These are phyloP conservation scores for Dasypolia templi DNA, from an alignment of 2,888 invertebrate genomes.

Conservation along the genomic window DNA sequence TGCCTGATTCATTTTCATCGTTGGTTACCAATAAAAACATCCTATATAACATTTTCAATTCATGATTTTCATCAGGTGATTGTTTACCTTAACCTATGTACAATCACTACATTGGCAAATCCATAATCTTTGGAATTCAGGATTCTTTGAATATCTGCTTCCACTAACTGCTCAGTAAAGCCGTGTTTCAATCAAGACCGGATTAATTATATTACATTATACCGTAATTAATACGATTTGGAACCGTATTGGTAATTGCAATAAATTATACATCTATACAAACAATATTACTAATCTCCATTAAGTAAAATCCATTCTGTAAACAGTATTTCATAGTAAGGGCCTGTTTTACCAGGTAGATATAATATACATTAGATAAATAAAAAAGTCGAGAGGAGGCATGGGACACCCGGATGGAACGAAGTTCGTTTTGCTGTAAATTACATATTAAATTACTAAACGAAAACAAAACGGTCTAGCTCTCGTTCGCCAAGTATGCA, in stretches of 20 bases:
- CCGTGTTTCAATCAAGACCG: neutral
- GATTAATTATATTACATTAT: constrained; percentile 9
- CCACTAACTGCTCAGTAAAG: neutral
- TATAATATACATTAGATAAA: neutral
- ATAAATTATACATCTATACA: neutral
- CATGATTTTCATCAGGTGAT: neutral
- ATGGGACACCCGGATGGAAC: too few relatives aligned
- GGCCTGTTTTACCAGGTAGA: neutral
- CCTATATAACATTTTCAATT: neutral
- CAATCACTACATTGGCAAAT: neutral
- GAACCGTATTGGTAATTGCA: neutral
- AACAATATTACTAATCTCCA: constrained; percentile 8
- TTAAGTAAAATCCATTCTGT: neutral
- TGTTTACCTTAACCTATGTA: neutral
- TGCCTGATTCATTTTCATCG: too few relatives aligned
- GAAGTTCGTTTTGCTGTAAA: too few relatives aligned
- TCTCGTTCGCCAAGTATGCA: too few relatives aligned
- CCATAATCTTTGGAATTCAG: neutral
- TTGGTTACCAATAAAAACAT: neutral
- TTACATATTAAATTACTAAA: too few relatives aligned
- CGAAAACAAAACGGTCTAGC: too few relatives aligned
- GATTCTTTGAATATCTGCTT: neutral
- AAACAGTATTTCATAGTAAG: neutral
- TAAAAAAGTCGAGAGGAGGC: too few relatives aligned
- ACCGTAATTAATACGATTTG: constrained; percentile 13